A percentile compares a stretch with the other conserved stretches of the same genome.
These are phyloP conservation scores for Adelosebastes latens DNA, from an alignment of 2,797 vertebrate genomes.

Conservation along the genomic window DNA sequence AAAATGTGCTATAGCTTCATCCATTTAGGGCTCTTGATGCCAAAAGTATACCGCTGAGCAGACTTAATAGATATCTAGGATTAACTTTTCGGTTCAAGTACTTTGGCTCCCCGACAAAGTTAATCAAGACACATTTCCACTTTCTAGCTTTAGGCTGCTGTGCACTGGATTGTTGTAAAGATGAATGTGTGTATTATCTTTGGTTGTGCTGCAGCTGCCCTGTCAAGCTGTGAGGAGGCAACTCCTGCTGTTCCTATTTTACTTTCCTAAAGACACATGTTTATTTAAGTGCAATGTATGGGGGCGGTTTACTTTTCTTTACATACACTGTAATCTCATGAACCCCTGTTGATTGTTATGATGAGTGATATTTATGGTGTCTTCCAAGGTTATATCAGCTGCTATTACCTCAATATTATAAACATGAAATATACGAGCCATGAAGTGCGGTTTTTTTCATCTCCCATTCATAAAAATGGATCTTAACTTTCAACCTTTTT, in stretches of 20 bases:
- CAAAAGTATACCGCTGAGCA: background rate
- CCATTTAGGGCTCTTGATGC: background rate
- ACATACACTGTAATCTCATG: background rate
- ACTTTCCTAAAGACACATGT: conserved; percentile 13
- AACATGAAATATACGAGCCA: conserved; percentile 1
- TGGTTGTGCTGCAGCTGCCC: conserved; percentile 9
- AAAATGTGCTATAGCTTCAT: background rate
- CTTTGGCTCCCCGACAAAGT: background rate
- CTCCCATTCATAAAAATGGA: background rate
- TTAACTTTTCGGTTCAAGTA: background rate
- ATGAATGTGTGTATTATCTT: conserved; percentile 8
- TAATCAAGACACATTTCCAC: background rate
- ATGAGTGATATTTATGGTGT: background rate
- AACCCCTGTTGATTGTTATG: conserved; percentile 17
- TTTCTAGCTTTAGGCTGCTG: conserved; percentile 6
- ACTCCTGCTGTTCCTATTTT: conserved; percentile 14
- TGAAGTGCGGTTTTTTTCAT: background rate
- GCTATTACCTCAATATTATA: conserved; percentile 25
- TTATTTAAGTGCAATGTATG: conserved; percentile 8
- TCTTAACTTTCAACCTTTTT: background rate
- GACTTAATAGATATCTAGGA: background rate
- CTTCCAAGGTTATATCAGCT: conserved; percentile 13
- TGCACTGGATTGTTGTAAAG: conserved; percentile 7
- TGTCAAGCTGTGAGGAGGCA: conserved; percentile 17
- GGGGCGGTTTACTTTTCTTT: conserved; percentile 18